Evolutionary conservation across 1,140 invertebrate genomes (phyloP).

Genomic region (Trissolcus basalis): DNA sequence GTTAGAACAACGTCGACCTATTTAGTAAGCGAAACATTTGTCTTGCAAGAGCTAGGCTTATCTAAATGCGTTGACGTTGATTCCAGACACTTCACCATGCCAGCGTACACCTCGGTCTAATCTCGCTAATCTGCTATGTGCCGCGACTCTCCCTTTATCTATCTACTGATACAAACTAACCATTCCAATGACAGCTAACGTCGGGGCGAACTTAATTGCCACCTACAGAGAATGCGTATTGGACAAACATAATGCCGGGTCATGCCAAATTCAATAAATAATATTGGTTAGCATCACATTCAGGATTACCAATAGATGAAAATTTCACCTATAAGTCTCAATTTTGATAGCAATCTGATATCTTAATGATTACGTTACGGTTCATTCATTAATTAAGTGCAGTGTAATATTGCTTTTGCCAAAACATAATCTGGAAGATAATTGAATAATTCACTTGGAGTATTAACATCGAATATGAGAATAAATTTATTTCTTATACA

Average conservation of each 20-base stretch:
- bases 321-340: neutral
- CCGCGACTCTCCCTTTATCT: slow-evolving; percentile 64
- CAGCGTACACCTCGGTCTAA: slow-evolving; percentile 54
- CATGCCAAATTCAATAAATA: slow-evolving; percentile 10
- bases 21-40: slow-evolving; percentile 34
- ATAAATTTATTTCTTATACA: no score
- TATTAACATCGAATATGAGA: neutral
- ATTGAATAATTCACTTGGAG: no score
- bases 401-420: no score
- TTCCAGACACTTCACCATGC: slow-evolving; percentile 23
- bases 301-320: neutral
- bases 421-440: no score
- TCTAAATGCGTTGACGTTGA: slow-evolving; percentile 59
- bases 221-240: slow-evolving; percentile 22
- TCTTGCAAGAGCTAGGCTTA: slow-evolving; percentile 36
- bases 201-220: slow-evolving; percentile 45
- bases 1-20: slow-evolving; percentile 9
- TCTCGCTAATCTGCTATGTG: slow-evolving; percentile 63
- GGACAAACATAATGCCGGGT: slow-evolving; percentile 1
- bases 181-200: slow-evolving; percentile 50
- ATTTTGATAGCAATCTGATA: slow-evolving; percentile 2
- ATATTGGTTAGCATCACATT: neutral
- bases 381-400: slow-evolving; percentile 11
- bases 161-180: slow-evolving; percentile 62
- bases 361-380: slow-evolving; percentile 1